These are phyloP conservation scores for Anhinga rufa DNA, from an alignment of 2,113 vertebrate species.

Conservation along the genomic window DNA sequence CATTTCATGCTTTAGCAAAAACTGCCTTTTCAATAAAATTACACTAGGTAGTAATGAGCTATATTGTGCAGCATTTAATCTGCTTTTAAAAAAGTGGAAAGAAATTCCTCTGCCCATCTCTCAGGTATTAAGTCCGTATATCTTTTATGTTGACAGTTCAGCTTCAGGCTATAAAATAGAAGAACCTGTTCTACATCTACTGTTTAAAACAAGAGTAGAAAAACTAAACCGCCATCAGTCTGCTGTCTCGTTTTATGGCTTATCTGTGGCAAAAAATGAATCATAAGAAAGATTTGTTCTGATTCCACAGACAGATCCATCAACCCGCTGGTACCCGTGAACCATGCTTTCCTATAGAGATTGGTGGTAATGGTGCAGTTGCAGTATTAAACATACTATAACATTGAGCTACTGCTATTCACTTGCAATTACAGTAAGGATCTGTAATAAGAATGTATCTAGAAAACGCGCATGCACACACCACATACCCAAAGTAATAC, in stretches of 20 bases:
- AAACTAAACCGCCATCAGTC: constrained; percentile 42
- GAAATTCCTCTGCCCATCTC: constrained; percentile 2
- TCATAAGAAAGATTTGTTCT: constrained; percentile 45
- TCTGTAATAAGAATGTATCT: background rate
- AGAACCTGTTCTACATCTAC: constrained; percentile 49
- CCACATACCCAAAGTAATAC: background rate
- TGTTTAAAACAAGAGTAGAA: constrained; percentile 24
- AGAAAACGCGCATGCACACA: background rate
- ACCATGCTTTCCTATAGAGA: background rate
- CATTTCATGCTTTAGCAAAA: constrained; percentile 32
- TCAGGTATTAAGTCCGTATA: constrained; percentile 36
- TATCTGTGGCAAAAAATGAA: constrained; percentile 50
- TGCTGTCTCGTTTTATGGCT: background rate
- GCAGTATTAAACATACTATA: background rate
- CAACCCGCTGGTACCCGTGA: background rate
- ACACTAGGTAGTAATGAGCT: constrained; percentile 12
- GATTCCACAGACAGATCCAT: constrained; percentile 23
- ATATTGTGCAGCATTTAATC: background rate
- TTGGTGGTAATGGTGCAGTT: background rate
- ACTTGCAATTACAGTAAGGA: background rate
- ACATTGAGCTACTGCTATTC: background rate
- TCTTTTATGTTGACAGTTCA: constrained; percentile 46
- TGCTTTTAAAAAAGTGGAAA: background rate
- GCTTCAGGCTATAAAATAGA: constrained; percentile 56
- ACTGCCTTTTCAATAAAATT: constrained; percentile 30